These are phyloP conservation scores for Melanotaenia boesemani DNA, from an alignment of 2,797 vertebrate genomes.

Conservation along the genomic window DNA sequence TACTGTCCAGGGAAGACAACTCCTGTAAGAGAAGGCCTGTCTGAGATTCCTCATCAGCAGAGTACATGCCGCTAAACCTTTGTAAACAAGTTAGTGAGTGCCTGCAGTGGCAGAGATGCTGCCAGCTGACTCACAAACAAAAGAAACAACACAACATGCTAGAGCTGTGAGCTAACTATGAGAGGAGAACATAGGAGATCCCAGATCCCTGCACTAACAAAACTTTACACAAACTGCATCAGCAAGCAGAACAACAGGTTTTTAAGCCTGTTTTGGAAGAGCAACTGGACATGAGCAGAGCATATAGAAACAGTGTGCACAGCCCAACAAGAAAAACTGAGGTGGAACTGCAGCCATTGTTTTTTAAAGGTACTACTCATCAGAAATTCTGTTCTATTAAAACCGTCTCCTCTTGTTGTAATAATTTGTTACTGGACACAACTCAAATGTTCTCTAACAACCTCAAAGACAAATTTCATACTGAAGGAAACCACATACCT, in stretches of 20 bases:
- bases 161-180: background rate
- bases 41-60: background rate
- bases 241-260: background rate
- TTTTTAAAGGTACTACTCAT: too few species aligned
- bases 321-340: too few species aligned
- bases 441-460: too few species aligned
- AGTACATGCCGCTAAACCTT: background rate
- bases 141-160: background rate
- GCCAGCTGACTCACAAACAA: slow-evolving; percentile 1
- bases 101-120: slow-evolving; percentile 1
- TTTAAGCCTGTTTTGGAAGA: background rate
- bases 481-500: too few species aligned
- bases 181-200: background rate
- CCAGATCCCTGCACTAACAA: background rate
- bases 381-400: too few species aligned
- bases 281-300: too few species aligned
- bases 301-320: too few species aligned
- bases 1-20: background rate
- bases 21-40: background rate
- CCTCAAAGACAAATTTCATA: too few species aligned
- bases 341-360: too few species aligned
- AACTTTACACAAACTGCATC: background rate
- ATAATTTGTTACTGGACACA: too few species aligned
- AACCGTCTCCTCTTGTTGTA: too few species aligned
- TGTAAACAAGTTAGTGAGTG: background rate